These are phyloP conservation scores for Seira musarum DNA, from an alignment of 2,888 invertebrate genomes.

Conservation along the genomic window DNA sequence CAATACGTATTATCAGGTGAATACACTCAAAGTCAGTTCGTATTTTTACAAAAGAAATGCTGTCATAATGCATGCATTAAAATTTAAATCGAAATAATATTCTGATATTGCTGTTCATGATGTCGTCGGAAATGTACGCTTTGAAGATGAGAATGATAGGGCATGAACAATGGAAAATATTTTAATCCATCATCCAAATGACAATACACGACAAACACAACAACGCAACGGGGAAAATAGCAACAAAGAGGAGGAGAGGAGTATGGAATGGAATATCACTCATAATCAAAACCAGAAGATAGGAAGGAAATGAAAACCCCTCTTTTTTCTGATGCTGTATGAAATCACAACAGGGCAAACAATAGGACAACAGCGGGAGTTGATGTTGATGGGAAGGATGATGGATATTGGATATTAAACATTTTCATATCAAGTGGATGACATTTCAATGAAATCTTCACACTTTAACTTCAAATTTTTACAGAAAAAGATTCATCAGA, in stretches of 20 bases:
- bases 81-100: slow-evolving; percentile 29
- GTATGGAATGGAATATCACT: slow-evolving; percentile 27
- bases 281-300: slow-evolving; percentile 21
- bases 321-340: slow-evolving; percentile 17
- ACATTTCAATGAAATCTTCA: no score
- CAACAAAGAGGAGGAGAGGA: slow-evolving; percentile 39
- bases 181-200: slow-evolving; percentile 57
- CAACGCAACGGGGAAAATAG: slow-evolving; percentile 46
- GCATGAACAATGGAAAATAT: slow-evolving; percentile 47
- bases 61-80: no score
- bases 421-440: no score
- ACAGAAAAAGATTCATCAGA: no score
- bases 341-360: slow-evolving; percentile 43
- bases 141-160: slow-evolving; percentile 35
- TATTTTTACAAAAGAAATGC: no score
- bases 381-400: slow-evolving; percentile 26
- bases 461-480: no score
- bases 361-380: slow-evolving; percentile 29
- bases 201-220: slow-evolving; percentile 53
- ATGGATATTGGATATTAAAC: slow-evolving; percentile 31
- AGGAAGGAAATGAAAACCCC: slow-evolving; percentile 26
- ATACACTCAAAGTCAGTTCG: slow-evolving; percentile 3
- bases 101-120: slow-evolving; percentile 3
- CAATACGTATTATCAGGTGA: not conserved
- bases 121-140: slow-evolving; percentile 31